These are phyloP conservation scores for Poecile atricapillus DNA, from an alignment of 2,113 vertebrate genomes.

Conservation along the genomic window DNA sequence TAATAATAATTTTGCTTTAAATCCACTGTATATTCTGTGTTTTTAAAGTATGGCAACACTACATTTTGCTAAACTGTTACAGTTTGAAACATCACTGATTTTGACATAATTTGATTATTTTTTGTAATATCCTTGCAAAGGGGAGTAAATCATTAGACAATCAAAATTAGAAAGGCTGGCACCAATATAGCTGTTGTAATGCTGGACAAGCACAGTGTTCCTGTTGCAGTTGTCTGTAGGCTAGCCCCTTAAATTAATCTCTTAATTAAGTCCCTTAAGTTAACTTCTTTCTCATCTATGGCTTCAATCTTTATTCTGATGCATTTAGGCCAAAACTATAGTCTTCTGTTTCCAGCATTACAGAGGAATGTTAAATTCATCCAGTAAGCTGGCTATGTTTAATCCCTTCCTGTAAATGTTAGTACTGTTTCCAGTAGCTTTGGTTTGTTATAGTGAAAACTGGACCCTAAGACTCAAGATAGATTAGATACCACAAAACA, in stretches of 20 bases:
- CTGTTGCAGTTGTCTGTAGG: neutral
- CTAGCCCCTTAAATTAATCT: neutral
- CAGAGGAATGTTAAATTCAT: constrained; percentile 3
- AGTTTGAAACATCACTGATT: neutral
- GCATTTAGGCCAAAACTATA: neutral
- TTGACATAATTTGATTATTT: neutral
- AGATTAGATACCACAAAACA: neutral
- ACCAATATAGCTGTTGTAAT: neutral
- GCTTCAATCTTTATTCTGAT: neutral
- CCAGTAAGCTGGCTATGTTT: neutral
- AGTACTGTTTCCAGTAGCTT: neutral
- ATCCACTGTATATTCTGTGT: neutral
- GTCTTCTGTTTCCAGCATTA: neutral
- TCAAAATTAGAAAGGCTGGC: neutral
- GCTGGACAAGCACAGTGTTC: neutral
- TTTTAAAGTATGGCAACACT: neutral
- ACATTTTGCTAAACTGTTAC: neutral
- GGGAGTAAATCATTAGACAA: neutral
- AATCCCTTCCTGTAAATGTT: neutral
- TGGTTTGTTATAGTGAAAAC: neutral
- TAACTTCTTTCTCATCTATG: neutral
- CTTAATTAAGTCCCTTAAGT: neutral
- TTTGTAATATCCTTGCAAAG: neutral
- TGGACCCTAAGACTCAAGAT: neutral
- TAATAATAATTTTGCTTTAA: neutral